Conservation (phyloP, 2,797 vertebrate species). For the Argyrosomus regius region DNA sequence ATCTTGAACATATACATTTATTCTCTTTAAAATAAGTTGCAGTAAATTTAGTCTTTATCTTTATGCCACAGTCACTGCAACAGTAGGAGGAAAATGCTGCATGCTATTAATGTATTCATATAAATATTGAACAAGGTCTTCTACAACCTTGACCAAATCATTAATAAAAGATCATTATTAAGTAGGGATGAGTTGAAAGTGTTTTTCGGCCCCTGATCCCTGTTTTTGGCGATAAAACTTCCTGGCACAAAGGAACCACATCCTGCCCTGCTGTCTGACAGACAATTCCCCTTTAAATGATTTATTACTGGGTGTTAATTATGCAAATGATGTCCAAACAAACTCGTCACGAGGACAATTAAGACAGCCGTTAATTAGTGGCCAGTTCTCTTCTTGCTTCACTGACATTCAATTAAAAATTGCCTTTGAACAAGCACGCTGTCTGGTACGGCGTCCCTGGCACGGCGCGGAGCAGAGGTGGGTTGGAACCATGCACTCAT, state of each 20-base stretch:
- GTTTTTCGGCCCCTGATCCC: slow-evolving; percentile 63
- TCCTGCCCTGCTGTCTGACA: slow-evolving; percentile 83
- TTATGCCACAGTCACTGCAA: not conserved
- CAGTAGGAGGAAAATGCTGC: not conserved
- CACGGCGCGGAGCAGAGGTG: slow-evolving; percentile 74
- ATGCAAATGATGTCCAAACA: slow-evolving; percentile 99
- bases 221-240: slow-evolving; percentile 80
- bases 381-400: slow-evolving; percentile 95
- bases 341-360: slow-evolving; percentile 99
- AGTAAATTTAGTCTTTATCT: not conserved
- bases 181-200: slow-evolving; percentile 57
- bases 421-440: slow-evolving; percentile 96
- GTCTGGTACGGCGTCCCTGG: slow-evolving; percentile 87
- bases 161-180: slow-evolving; percentile 64
- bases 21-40: not conserved
- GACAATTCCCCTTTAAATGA: slow-evolving; percentile 99
- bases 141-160: slow-evolving; percentile 42
- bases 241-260: slow-evolving; percentile 81
- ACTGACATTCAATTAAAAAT: slow-evolving; percentile 99
- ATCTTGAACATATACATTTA: not conserved
- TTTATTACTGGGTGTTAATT: slow-evolving; percentile 99
- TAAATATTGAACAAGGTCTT: slow-evolving; percentile 37
- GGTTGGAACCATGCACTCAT: slow-evolving; percentile 88
- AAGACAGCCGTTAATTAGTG: slow-evolving; percentile 99
- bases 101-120: slow-evolving; percentile 26